Evolutionary conservation across 2,113 vertebrate genomes (phyloP), one percentile per base, ranked within the genome.

Genomic region (Ictidomys tridecemlineatus): DNA sequence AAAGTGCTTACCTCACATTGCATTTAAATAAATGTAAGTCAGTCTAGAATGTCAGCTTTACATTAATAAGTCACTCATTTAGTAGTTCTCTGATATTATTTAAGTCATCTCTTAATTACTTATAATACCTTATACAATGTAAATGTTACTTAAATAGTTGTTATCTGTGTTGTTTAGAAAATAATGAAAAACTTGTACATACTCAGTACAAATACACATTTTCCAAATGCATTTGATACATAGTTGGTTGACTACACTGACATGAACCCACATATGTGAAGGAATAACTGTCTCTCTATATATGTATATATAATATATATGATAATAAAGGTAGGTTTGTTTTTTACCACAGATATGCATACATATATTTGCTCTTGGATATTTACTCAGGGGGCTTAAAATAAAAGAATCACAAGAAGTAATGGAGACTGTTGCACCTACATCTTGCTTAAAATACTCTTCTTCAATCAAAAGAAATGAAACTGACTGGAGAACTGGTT

Each of bases 11-110:
- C 48, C 48, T 51, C 48, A 51, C 48, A 51, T 3, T 2, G 48
- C 11, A 51, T 51, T 51, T 51, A 51, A 51, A 51, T 51, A 51
- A 51, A 51, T 51, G 12, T 99, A 98, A 2, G n/a, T 70, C 13
- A 53, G 48, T 51, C 1, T 77, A 45, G 14, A 80, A 80, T 0
- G 20, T 45, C 48, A 87, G 16, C 48, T 45, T 73, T 42, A 11
- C 16, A 3, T 51, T 34, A 34, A 30, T 53, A 20, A 48, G 20
- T 63, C n/a, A 48, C 8, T 65, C 13, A 58, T 45, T 4, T 32
- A 30, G 6, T 17, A 34, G 39, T 73, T 9, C 14, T 30, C 56
- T 53, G 26, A 83, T 30, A 63, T 32, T 65, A 3, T 65, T 65
- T 2, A 45, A 45, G 61, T 45, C 17, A 51, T 51, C 45, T 48